Evolutionary conservation across 2,888 invertebrate species (phyloP).

Genomic region (Lasioglossum zephyrum): DNA sequence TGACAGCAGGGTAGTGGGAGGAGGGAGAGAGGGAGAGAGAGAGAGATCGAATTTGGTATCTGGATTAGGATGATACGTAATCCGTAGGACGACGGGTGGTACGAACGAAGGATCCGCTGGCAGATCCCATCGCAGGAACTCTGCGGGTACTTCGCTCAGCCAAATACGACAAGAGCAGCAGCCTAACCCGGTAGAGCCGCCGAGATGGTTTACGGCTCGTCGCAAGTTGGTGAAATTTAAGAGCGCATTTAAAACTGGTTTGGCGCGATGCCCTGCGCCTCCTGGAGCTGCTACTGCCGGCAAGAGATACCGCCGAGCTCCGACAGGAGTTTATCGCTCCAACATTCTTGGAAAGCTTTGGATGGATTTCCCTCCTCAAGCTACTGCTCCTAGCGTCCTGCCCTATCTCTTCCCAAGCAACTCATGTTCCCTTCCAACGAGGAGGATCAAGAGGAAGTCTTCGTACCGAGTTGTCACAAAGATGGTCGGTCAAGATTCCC

Average conservation of each 20-base stretch:
- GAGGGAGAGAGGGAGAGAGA: slow-evolving; percentile 38
- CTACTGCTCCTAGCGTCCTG: slow-evolving; percentile 64
- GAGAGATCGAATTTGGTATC: slow-evolving; percentile 72
- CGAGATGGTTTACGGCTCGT: slow-evolving; percentile 84
- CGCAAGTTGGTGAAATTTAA: slow-evolving; percentile 83
- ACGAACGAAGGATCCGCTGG: slow-evolving; percentile 70
- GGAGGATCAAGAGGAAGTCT: slow-evolving; percentile 62
- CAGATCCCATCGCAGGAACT: slow-evolving; percentile 76
- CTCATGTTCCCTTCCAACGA: slow-evolving; percentile 44
- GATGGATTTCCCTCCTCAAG: slow-evolving; percentile 81
- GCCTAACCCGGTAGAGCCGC: slow-evolving; percentile 80
- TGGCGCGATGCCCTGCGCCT: slow-evolving; percentile 83
- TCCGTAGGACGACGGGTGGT: slow-evolving; percentile 73
- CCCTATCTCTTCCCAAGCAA: slow-evolving; percentile 31
- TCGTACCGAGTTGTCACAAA: slow-evolving; percentile 66
- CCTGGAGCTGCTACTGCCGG: slow-evolving; percentile 78
- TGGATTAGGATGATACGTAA: slow-evolving; percentile 72
- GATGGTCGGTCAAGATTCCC: slow-evolving; percentile 74
- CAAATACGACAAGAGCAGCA: slow-evolving; percentile 79
- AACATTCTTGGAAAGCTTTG: slow-evolving; percentile 83
- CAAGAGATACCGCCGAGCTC: slow-evolving; percentile 80
- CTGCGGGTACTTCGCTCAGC: slow-evolving; percentile 77
- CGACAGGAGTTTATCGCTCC: slow-evolving; percentile 83
- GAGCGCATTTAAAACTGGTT: slow-evolving; percentile 84
- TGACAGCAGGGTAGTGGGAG: slow-evolving; percentile 14